Percentiles rank a stretch among this genome's conserved stretches.
Conservation (phyloP, 2,797 vertebrate species). For the Thalassophryne amazonica region DNA sequence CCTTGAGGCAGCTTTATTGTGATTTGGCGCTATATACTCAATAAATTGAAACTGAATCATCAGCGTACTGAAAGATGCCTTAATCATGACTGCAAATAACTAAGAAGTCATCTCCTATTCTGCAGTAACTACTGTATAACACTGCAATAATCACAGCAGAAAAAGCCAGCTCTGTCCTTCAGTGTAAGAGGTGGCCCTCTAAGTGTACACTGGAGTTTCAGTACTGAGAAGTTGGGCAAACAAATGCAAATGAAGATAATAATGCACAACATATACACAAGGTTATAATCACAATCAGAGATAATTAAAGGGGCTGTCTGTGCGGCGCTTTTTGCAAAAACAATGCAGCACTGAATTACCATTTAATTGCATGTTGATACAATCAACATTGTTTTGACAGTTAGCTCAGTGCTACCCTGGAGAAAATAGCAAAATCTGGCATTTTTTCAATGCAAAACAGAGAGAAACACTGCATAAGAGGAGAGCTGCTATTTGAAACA, state of each 20-base stretch:
- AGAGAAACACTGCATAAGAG: conserved; percentile 6
- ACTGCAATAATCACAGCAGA: conserved; percentile 27
- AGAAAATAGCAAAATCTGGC: neutral
- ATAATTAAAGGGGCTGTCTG: conserved; percentile 55
- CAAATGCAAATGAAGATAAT: conserved; percentile 39
- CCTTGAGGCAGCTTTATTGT: too few species aligned
- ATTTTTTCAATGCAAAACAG: neutral
- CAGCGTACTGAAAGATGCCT: neutral
- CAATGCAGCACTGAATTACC: conserved; percentile 45
- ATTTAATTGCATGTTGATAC: conserved; percentile 67
- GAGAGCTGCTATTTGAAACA: conserved; percentile 9
- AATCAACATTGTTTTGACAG: conserved; percentile 53
- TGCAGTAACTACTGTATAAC: conserved; percentile 22
- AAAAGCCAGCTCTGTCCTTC: conserved; percentile 33
- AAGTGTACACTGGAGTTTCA: conserved; percentile 7
- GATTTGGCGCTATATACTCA: too few species aligned
- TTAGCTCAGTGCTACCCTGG: conserved; percentile 4
- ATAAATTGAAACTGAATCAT: too few species aligned
- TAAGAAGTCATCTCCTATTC: conserved; percentile 3
- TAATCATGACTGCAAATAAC: conserved; percentile 26
- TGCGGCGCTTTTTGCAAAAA: conserved; percentile 34
- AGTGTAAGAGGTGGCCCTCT: conserved; percentile 3
- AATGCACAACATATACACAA: conserved; percentile 21
- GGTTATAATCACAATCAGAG: conserved; percentile 65
- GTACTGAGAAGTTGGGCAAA: conserved; percentile 36